Conservation (phyloP, 2,113 vertebrate species). For the Ursus arctos region DNA sequence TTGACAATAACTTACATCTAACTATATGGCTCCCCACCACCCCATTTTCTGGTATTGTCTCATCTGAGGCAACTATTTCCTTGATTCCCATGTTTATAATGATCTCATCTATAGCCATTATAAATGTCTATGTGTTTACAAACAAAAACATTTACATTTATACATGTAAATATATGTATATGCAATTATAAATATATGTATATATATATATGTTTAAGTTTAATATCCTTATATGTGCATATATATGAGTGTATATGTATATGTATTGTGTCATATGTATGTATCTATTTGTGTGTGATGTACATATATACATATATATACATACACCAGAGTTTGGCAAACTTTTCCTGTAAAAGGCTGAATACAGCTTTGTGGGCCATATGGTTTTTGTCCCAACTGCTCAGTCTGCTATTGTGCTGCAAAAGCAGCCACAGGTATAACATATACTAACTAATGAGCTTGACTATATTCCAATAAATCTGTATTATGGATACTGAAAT, state of each 20-base stretch:
- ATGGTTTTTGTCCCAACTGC: not conserved
- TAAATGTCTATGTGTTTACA: not conserved
- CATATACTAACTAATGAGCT: not conserved
- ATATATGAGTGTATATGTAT: not conserved
- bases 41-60: not conserved
- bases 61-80: not conserved
- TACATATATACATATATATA: not conserved
- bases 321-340: not conserved
- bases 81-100: not conserved
- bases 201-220: not conserved
- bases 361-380: not conserved
- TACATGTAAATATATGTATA: not conserved
- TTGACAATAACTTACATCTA: not conserved
- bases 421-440: not conserved
- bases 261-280: not conserved
- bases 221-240: not conserved
- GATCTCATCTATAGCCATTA: not conserved
- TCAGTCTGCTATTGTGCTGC: not conserved
- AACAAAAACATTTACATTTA: not conserved
- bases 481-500: not conserved
- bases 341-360: not conserved
- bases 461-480: not conserved
- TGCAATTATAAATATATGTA: not conserved
- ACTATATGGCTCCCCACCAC: rapidly evolving
- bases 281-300: not conserved